phyloP scores from a whole-genome alignment of 2,888 invertebrate genomes.

The Neoaliturus tenellus region DNA sequence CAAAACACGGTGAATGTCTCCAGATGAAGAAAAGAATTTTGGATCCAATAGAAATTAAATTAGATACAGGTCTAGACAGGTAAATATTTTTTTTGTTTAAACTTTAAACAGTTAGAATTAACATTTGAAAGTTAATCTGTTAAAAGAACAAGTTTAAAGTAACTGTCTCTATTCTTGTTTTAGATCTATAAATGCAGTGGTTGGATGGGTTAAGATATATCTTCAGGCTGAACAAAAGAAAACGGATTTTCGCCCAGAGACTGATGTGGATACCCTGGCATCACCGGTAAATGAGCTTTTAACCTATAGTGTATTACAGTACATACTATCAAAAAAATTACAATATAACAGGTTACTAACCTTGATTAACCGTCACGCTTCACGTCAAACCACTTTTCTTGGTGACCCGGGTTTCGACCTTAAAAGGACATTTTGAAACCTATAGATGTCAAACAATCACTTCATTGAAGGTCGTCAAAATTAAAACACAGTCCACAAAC shows the following conservation, averaged over 20 bases:
- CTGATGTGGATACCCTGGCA: conserved; percentile 87
- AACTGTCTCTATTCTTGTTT: neutral
- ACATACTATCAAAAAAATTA: no score
- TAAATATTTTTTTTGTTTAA: conserved; percentile 59
- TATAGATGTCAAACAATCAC: no score
- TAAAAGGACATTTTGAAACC: no score
- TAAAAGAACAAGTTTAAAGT: no score
- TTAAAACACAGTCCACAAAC: no score
- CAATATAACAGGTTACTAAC: no score
- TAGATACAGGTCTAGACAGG: conserved; percentile 90
- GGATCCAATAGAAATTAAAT: conserved; percentile 93
- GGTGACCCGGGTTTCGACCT: no score
- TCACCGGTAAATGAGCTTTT: conserved; percentile 82
- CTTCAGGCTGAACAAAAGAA: conserved; percentile 96
- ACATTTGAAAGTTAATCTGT: neutral
- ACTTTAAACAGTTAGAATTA: neutral
- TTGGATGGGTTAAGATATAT: conserved; percentile 93
- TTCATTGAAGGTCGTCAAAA: no score
- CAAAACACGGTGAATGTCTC: conserved; percentile 92
- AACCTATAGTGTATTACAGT: no score
- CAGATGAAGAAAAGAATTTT: conserved; percentile 90
- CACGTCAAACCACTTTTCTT: no score
- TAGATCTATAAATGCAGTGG: conserved; percentile 88
- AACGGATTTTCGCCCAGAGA: conserved; percentile 94
- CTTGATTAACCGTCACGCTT: no score